phyloP scores from a whole-genome alignment of 2,113 vertebrate species.

The Thalassarche chlororhynchos region DNA sequence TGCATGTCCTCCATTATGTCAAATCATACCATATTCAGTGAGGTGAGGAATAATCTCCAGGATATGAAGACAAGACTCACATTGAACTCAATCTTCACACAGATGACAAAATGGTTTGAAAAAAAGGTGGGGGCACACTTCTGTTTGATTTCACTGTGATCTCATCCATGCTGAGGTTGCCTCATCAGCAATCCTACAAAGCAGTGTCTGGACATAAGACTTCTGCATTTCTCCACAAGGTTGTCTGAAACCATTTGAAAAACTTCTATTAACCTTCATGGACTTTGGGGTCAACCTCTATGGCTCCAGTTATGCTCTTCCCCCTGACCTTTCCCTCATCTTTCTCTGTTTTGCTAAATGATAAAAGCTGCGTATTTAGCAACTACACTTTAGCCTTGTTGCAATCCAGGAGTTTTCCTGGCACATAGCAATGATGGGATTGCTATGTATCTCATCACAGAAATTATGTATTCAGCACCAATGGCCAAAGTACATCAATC shows the following conservation, averaged over 20 bases:
- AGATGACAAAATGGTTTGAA: neutral
- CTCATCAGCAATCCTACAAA: neutral
- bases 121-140: neutral
- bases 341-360: neutral
- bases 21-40: too few relatives aligned
- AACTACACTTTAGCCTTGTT: neutral
- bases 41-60: neutral
- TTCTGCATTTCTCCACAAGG: neutral
- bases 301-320: neutral
- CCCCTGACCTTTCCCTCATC: neutral
- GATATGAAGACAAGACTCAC: neutral
- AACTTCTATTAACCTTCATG: neutral
- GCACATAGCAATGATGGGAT: neutral
- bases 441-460: neutral
- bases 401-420: neutral
- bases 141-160: neutral
- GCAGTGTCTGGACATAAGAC: neutral
- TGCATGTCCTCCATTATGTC: neutral
- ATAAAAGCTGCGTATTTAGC: neutral
- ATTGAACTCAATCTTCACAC: neutral
- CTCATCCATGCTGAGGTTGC: fast-evolving
- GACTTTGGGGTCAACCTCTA: neutral
- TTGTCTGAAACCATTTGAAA: neutral
- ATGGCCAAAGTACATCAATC: neutral
- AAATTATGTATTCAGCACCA: neutral